Base-by-base conservation (phyloP, 2,113 vertebrate species). In the Calonectris borealis region DNA sequence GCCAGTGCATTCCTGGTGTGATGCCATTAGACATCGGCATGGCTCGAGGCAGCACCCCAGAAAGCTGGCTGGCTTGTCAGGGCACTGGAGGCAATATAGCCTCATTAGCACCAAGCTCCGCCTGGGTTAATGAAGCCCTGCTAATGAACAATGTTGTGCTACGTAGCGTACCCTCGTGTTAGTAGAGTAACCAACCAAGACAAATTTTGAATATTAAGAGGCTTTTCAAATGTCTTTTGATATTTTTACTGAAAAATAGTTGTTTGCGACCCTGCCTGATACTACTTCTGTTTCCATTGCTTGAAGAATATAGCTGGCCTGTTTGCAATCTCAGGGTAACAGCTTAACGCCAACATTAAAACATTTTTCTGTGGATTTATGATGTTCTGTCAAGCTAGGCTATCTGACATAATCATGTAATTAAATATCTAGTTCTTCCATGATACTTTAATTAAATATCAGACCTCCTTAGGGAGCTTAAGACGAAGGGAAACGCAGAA, bases 181-280 rank as follows among this genome's bases (percentile, higher is more conserved):
- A 62, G 31, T 10, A 52, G 31, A 71, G 14, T n/a, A 66, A 81
- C 22, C 22, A 71, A 75, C 16, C 25, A 32, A 76, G 65, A 71
- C 42, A 34, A 32, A 16, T 7, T 65, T 11, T 44, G 26, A 49
- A 16, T 57, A 19, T 40, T 85, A 27, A 36, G 17, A 54, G 15
- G 1, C 2, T 44, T 93, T 85, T n/a, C 54, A 87, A 82, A 48
- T 44, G 21, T 40, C 4, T 78, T 88, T 61, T 64, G 26, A 2
- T 65, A 52, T 52, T 92, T 88, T 48, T 72, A 73, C 54, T 93
- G 88, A 80, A 70, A 81, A 80, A 36, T 42, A 73, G 40, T 60
- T 54, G 40, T 32, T 9, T 8, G 18, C 3, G 16, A 7, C 34
- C 9, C n/a, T 68, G 40, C 21, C 22, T 46, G 49, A 34, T 55